Base-by-base conservation (phyloP, 1,140 invertebrate genomes). In the Nasonia longicornis region DNA sequence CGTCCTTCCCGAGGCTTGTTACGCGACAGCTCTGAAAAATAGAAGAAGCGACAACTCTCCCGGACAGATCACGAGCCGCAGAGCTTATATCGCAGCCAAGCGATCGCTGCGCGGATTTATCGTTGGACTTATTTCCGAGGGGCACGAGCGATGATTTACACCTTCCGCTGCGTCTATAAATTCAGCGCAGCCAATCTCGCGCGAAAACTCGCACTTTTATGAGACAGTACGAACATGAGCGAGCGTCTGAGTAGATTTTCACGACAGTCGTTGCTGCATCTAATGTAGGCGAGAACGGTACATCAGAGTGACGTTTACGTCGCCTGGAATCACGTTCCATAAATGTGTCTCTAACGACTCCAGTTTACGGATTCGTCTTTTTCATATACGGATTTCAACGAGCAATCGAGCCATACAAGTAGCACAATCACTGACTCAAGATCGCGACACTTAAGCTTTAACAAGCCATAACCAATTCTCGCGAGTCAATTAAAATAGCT, bases 111-210 rank as follows among this genome's bases (percentile, higher is more conserved):
- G 16, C 20, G 16, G 64, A 67, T 67, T 67, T 67, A 67, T 67
- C 64, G 64, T 11, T 67, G 29, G 29, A 31, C 64, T 67, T 31
- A 31, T 67, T 67, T 67, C 64, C 64, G 22, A 10, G 3, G 64
- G 26, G 38, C 38, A 10, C 64, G 2, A 31, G 64, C 29, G 6
- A 67, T 67, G 64, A 67, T 29, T 67, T 29, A 67, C 8, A 67
- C 29, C 64, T 31, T 67, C 64, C 26, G 64, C 26, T 67, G 20
- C 35, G 29, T 48, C 70, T 72, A 72, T 72, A 72, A 72, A 72
- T 72, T n/a, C 38, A 3, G 26, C 6, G 64, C 26, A 22, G 26
- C 14, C 26, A 67, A 67, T 67, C 64, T 67, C 29, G 26, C 6
- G 52, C 20, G 29, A 31, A 67, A 67, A 67, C 64, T 67, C 26